phyloP scores from a whole-genome alignment of 2,113 vertebrate genomes.

The Herpailurus yagouaroundi region DNA sequence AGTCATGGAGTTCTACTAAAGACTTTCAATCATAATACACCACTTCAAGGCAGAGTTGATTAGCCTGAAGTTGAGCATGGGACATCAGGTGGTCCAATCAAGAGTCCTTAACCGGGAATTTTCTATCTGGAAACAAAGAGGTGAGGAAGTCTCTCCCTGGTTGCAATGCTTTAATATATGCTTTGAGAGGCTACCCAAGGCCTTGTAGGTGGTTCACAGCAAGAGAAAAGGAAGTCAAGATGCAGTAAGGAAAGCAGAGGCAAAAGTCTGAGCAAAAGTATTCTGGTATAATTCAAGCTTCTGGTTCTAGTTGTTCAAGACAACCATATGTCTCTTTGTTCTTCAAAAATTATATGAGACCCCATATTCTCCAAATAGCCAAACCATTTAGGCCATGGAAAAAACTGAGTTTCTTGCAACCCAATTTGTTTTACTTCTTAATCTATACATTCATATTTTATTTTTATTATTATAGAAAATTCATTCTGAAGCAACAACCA shows the following conservation, averaged over 20 bases:
- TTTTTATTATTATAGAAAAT: background rate
- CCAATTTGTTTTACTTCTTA: background rate
- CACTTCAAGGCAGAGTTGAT: background rate
- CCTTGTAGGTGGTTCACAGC: background rate
- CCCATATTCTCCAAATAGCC: background rate
- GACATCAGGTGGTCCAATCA: background rate
- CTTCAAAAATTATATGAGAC: background rate
- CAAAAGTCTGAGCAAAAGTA: background rate
- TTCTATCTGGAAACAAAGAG: background rate
- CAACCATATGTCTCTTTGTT: background rate
- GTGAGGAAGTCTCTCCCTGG: background rate
- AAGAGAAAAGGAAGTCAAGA: background rate
- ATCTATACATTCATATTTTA: background rate
- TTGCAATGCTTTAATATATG: background rate
- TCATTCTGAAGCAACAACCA: background rate
- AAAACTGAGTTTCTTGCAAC: background rate
- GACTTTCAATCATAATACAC: background rate
- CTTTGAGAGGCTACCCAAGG: background rate
- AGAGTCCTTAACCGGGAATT: background rate
- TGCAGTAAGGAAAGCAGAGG: background rate
- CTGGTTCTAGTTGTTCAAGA: background rate
- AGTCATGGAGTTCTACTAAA: background rate
- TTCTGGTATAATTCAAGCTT: background rate
- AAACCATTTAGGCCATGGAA: no score
- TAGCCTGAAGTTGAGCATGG: background rate